A percentile compares a stretch with the other conserved stretches of the same genome.
phyloP scores from a whole-genome alignment of 2,888 invertebrate genomes.

The Liopterus haemorrhoidalis region DNA sequence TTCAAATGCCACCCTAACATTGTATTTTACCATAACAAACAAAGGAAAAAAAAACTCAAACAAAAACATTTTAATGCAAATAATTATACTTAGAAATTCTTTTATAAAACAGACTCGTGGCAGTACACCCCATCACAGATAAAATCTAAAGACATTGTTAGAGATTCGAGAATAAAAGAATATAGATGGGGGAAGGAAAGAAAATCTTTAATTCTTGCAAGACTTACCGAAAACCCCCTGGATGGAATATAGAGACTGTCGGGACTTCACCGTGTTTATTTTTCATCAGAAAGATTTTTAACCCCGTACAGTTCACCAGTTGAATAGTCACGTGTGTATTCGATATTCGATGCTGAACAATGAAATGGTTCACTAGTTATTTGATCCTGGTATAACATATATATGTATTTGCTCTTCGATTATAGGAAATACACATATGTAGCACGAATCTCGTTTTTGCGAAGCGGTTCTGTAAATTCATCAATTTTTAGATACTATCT shows the following conservation, averaged over 20 bases:
- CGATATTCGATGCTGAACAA: constrained; percentile 17
- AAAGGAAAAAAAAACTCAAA: too few species aligned
- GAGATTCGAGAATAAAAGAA: constrained; percentile 21
- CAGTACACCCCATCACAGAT: too few species aligned
- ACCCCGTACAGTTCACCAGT: constrained; percentile 39
- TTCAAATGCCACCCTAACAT: too few species aligned
- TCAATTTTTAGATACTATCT: too few species aligned
- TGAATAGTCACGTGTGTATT: constrained; percentile 21
- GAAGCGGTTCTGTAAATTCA: too few species aligned
- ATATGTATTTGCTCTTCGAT: constrained; percentile 44
- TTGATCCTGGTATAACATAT: constrained; percentile 43
- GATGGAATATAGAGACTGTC: constrained; percentile 25
- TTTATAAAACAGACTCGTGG: too few species aligned
- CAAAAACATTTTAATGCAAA: too few species aligned
- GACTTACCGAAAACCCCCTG: constrained; percentile 29
- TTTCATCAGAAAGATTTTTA: constrained; percentile 46
- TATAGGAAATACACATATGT: constrained; percentile 45
- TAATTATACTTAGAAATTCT: too few species aligned
- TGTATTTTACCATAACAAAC: too few species aligned
- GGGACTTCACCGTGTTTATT: constrained; percentile 45
- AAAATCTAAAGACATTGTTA: too few species aligned
- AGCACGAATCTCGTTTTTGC: too few species aligned
- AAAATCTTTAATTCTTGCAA: constrained; percentile 37
- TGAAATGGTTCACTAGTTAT: constrained; percentile 35
- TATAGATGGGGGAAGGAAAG: constrained; percentile 5